Evolutionary conservation across 2,888 invertebrate species (phyloP).

Genomic region (Oscheius sp.): DNA sequence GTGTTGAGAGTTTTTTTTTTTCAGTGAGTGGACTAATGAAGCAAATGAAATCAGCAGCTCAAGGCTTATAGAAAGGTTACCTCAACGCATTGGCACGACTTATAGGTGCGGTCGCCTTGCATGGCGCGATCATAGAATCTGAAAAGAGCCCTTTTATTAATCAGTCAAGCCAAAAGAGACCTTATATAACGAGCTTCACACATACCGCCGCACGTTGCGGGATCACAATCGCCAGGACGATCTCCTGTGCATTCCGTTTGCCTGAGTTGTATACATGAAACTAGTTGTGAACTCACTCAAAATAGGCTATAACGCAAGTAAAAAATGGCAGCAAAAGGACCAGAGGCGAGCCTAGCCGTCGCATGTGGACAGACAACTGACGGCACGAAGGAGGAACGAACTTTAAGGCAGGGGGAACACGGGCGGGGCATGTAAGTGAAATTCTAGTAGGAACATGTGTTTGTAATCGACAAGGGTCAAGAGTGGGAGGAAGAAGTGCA

Average conservation of each 20-base stretch:
- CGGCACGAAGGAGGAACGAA: background rate
- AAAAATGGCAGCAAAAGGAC: constrained; percentile 14
- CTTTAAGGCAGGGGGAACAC: too few relatives aligned
- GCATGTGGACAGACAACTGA: constrained; percentile 28
- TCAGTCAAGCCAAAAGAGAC: constrained; percentile 3
- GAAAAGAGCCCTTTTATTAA: background rate
- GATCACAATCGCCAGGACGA: constrained; percentile 49
- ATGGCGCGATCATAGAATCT: constrained; percentile 43
- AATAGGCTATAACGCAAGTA: background rate
- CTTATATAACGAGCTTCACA: constrained; percentile 49
- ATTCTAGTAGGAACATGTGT: too few relatives aligned
- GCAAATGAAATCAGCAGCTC: background rate
- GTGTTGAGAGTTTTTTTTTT: too few relatives aligned
- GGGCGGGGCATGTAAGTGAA: too few relatives aligned
- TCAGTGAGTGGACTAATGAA: background rate
- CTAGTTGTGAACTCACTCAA: background rate
- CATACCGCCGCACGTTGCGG: constrained; percentile 40
- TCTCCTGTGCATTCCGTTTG: constrained; percentile 27
- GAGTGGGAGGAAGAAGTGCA: too few relatives aligned
- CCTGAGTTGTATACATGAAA: background rate
- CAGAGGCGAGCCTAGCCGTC: constrained; percentile 7
- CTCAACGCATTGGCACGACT: constrained; percentile 43
- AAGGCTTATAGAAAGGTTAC: constrained; percentile 24
- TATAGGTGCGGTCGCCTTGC: constrained; percentile 40
- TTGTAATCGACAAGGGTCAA: too few relatives aligned